Base-by-base conservation (phyloP, 2,888 invertebrate species). In the Eupeodes luniger region DNA sequence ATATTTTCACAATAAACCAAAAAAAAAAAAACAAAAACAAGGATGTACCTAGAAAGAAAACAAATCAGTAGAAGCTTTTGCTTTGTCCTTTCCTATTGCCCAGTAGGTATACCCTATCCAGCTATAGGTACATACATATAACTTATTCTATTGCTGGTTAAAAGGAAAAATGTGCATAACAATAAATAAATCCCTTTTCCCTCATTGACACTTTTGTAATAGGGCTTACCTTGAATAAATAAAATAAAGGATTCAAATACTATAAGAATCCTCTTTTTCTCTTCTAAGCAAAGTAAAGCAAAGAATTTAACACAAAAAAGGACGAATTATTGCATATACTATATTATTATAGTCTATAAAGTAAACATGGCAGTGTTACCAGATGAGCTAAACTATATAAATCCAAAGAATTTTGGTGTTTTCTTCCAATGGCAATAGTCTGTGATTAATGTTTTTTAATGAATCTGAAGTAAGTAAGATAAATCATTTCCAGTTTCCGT, bases 141-240 rank as follows among this genome's bases (percentile, higher is more conserved):
- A 5, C 11, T 59, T 59, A 53, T 40, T n/a, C 12, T 9, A 49
- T n/a, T 64, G 51, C 55, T 19, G 36, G 27, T 44, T 53, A 62
- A 34, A 59, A 72, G 69, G 75, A 55, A 36, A 81, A 79, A 59
- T 72, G 70, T 87, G 84, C 80, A 86, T 72, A 83, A 66, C 83
- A 84, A 84, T 87, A 87, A 84, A 84, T 84, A 87, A 74, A 77
- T 87, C 66, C 66, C 67, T 75, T 81, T 61, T 49, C 55, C 74
- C 83, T 84, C 67, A 87, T 84, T 84, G 87, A 80, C 87, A 87
- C 84, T 84, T 87, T 62, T 87, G 84, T 87, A 87, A 87, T 87
- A 84, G 84, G 80, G 47, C 80, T 77, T 80, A 80, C 66, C 79
- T 72, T 53, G 70, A 53, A 83, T 72, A 83, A 83, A 80, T 83